Base-by-base conservation (phyloP, 2,888 invertebrate genomes). In the Polyommatus icarus region DNA sequence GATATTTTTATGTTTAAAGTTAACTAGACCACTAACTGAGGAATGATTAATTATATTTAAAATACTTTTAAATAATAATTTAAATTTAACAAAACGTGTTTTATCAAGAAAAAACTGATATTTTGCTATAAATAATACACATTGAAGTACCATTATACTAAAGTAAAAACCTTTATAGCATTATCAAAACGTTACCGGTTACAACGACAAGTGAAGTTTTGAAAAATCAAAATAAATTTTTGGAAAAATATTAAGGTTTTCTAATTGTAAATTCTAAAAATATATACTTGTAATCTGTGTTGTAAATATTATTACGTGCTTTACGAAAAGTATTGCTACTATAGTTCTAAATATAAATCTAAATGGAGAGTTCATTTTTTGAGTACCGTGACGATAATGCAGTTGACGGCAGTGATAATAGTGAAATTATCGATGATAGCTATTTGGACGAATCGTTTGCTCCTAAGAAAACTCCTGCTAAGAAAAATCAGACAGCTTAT, bases 351-450 rank as follows among this genome's bases (percentile, higher is more conserved):
- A 46, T n/a, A 57, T n/a, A 57, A 54, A 57, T 24, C 67, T 77
- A 76, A 77, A 93, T 92, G 92, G 92, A 93, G 73, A 89, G 84
- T 84, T 92, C 93, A 79, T 92, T 92, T 82, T 89, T 89, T 84
- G 91, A 93, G 84, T 92, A 91, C 83, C 92, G 91, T 81, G 86
- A 90, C 80, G 84, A 86, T 57, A 88, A n/a, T n/a, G n/a, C 88
- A 76, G 85, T 79, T 20, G 84, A 84, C 0, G 92, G 90, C 78
- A 81, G 85, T 15, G 73, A 77, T 29, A 40, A 73, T 12, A 77
- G 1, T 50, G 93, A 91, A 84, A 81, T 91, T 84, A 91, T 92
- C 80, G 91, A 93, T 80, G 86, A 88, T 79, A 93, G 93, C 85
- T 78, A 85, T 76, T 84, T 83, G 15, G 85, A 88, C 50, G 85